Conservation (phyloP, 2,888 invertebrate genomes). For the Caenorhabditis uteleia region DNA sequence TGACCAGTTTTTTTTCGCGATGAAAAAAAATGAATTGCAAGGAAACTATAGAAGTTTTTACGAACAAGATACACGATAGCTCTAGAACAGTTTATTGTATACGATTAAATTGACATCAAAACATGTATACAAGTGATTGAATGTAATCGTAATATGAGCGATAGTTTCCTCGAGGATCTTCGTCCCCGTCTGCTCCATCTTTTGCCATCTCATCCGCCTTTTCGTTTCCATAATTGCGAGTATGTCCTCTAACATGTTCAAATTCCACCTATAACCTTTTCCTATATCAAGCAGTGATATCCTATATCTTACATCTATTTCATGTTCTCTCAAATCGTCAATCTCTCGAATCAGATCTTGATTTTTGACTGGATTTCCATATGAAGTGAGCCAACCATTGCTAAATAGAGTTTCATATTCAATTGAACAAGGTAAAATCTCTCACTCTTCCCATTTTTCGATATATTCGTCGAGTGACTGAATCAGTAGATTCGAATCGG, state of each 20-base stretch:
- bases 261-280: conserved; percentile 76
- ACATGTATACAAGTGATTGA: not conserved
- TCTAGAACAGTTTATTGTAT: too few relatives aligned
- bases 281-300: not conserved
- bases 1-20: too few relatives aligned
- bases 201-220: conserved; percentile 86
- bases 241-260: conserved; percentile 85
- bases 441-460: conserved; percentile 8
- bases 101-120: not conserved
- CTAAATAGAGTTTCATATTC: too few relatives aligned
- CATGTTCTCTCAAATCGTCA: conserved; percentile 74
- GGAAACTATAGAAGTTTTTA: too few relatives aligned
- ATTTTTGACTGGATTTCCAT: conserved; percentile 84
- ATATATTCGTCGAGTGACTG: conserved; percentile 82
- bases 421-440: too few relatives aligned
- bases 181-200: conserved; percentile 77
- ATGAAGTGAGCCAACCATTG: conserved; percentile 83
- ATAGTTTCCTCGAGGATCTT: not conserved
- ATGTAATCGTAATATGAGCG: not conserved
- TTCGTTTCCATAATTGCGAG: conserved; percentile 85
- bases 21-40: too few relatives aligned
- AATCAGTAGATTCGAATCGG: conserved; percentile 89
- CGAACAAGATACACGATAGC: too few relatives aligned
- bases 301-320: conserved; percentile 6
- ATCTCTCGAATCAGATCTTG: conserved; percentile 82